These are phyloP conservation scores for Fissipunctia ypsillon DNA, from an alignment of 2,888 invertebrate genomes.

Conservation along the genomic window DNA sequence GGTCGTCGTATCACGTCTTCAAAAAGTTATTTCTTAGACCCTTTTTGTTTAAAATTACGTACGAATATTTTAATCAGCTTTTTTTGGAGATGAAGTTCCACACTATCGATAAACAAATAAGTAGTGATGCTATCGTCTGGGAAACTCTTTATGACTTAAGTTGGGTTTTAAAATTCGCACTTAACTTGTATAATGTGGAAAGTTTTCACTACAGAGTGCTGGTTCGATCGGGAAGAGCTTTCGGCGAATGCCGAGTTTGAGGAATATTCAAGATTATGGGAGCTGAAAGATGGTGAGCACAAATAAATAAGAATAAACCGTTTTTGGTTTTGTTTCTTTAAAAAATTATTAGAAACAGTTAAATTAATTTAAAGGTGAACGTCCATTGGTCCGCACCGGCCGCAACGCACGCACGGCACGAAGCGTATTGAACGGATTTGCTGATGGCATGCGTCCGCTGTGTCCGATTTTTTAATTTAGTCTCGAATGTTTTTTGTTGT, in stretches of 20 bases:
- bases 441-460: too few relatives aligned
- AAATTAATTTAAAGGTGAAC: too few relatives aligned
- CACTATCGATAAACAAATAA: constrained; percentile 16
- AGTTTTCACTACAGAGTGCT: constrained; percentile 28
- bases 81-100: neutral
- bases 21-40: neutral
- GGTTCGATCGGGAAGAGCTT: constrained; percentile 6
- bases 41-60: neutral
- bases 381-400: too few relatives aligned
- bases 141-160: constrained; percentile 41
- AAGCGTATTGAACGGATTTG: too few relatives aligned
- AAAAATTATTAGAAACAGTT: too few relatives aligned
- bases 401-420: too few relatives aligned
- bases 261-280: constrained; percentile 4
- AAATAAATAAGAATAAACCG: too few relatives aligned
- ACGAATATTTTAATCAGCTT: neutral
- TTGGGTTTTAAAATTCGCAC: constrained; percentile 54
- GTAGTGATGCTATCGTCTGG: constrained; percentile 7
- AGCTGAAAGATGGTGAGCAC: too few relatives aligned
- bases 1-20: neutral
- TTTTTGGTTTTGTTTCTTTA: too few relatives aligned
- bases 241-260: neutral
- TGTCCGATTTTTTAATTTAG: too few relatives aligned
- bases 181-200: constrained; percentile 50
- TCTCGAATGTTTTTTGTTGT: too few relatives aligned